Evolutionary conservation across 2,113 vertebrate genomes (phyloP).

Genomic region (Sebastes schlegelii): DNA sequence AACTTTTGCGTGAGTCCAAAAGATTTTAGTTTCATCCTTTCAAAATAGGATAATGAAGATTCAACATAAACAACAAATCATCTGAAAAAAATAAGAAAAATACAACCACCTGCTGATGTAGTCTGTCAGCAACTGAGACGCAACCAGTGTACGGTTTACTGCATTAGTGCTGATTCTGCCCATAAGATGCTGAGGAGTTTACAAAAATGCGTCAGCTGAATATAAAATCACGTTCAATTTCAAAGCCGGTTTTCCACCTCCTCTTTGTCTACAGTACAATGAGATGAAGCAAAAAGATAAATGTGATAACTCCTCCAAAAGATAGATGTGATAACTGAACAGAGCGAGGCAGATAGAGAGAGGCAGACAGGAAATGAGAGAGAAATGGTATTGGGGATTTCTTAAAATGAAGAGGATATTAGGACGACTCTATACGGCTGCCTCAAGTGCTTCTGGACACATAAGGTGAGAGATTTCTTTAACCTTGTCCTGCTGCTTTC

Average conservation of each 20-base stretch:
- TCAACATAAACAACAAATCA: not conserved
- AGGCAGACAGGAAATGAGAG: constrained; percentile 39
- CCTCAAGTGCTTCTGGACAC: constrained; percentile 24
- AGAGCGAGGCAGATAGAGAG: constrained; percentile 8
- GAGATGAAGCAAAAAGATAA: not conserved
- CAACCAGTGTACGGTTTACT: not conserved
- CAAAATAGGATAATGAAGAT: not conserved
- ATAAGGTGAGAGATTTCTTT: constrained; percentile 37
- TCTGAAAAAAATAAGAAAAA: not conserved
- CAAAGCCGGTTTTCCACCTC: not conserved
- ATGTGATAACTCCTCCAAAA: constrained; percentile 9
- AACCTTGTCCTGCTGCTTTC: constrained; percentile 45
- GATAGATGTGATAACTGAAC: constrained; percentile 30
- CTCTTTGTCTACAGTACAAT: constrained; percentile 13
- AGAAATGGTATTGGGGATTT: constrained; percentile 24
- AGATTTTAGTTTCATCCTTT: not conserved
- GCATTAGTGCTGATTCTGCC: not conserved
- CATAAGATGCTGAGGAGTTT: not conserved
- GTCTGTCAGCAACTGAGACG: not conserved
- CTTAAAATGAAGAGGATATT: constrained; percentile 42
- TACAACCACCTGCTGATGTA: not conserved
- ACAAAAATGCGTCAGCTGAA: not conserved
- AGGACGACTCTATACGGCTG: not conserved
- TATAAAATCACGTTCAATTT: not conserved
- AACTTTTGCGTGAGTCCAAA: not conserved